phyloP scores from a whole-genome alignment of 2,113 vertebrate genomes.

The Chlamydotis undulata region DNA sequence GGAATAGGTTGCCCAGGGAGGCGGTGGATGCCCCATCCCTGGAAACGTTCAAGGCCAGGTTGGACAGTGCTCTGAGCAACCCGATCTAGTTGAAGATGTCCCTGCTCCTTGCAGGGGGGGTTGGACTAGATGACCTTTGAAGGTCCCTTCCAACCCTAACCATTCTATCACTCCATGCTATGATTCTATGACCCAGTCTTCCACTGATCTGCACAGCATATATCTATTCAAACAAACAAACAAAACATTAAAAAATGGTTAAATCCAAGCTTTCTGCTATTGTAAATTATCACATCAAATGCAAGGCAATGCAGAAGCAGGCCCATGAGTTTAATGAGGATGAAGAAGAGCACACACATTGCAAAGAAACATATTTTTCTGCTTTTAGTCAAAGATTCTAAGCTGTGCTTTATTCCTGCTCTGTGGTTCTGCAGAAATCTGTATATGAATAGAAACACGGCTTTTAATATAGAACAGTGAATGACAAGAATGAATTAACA shows the following conservation, averaged over 20 bases:
- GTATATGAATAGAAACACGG: not conserved
- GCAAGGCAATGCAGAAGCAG: not conserved
- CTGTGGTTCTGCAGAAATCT: not conserved
- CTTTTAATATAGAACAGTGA: not conserved
- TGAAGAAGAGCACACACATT: not conserved
- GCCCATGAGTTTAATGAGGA: not conserved
- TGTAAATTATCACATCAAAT: not conserved
- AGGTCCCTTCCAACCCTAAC: too few relatives aligned
- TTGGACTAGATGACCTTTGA: too few relatives aligned
- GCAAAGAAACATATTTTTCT: accelerated
- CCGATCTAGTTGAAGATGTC: too few relatives aligned
- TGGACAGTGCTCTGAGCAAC: too few relatives aligned
- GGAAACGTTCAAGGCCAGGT: too few relatives aligned
- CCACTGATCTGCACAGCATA: not conserved
- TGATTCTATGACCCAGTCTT: not conserved
- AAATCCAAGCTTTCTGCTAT: not conserved
- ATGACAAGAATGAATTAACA: not conserved
- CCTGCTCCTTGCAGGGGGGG: too few relatives aligned
- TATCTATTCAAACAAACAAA: not conserved
- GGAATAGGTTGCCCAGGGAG: too few relatives aligned
- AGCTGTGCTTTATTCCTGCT: not conserved
- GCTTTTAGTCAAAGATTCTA: not conserved
- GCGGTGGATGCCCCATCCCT: too few relatives aligned
- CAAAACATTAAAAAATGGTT: not conserved
- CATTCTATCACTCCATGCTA: too few relatives aligned